Percentiles rank a stretch among this genome's conserved stretches.
These are phyloP conservation scores for Argentina silus DNA, from an alignment of 2,797 vertebrate species.

Conservation along the genomic window DNA sequence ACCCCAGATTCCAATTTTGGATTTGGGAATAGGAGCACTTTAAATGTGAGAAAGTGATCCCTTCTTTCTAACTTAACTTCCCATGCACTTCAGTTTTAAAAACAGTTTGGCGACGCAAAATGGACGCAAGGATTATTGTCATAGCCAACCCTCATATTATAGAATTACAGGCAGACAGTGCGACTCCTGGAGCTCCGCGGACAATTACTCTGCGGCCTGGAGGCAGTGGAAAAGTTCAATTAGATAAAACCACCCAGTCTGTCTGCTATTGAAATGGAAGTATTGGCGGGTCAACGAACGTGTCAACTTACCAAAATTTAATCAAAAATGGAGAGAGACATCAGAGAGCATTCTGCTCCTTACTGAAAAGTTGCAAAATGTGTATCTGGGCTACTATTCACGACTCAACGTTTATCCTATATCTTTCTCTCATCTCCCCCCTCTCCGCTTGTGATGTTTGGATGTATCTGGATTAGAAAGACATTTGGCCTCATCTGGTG, in stretches of 20 bases:
- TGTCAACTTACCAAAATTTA: constrained; percentile 51
- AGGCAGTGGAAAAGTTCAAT: constrained; percentile 62
- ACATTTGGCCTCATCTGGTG: constrained; percentile 11
- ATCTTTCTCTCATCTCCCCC: no score
- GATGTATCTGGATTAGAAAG: neutral
- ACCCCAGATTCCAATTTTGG: constrained; percentile 8
- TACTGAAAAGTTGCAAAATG: constrained; percentile 57
- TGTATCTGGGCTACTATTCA: no score
- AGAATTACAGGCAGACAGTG: constrained; percentile 76
- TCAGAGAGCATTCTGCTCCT: constrained; percentile 36
- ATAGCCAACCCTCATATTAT: constrained; percentile 76
- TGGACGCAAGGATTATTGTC: constrained; percentile 67
- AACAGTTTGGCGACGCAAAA: constrained; percentile 45
- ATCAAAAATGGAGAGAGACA: constrained; percentile 34
- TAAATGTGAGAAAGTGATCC: constrained; percentile 15
- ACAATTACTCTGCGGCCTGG: constrained; percentile 74
- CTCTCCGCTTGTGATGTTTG: constrained; percentile 5
- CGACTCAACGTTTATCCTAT: no score
- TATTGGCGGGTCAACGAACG: constrained; percentile 56
- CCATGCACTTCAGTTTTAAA: constrained; percentile 35
- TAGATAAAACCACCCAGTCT: constrained; percentile 53
- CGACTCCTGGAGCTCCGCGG: constrained; percentile 70
- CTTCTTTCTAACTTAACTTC: constrained; percentile 42
- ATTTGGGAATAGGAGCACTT: constrained; percentile 14
- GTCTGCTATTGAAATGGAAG: constrained; percentile 53